These are phyloP conservation scores for Parnassius glacialis DNA, from an alignment of 2,888 invertebrate species.

Conservation along the genomic window DNA sequence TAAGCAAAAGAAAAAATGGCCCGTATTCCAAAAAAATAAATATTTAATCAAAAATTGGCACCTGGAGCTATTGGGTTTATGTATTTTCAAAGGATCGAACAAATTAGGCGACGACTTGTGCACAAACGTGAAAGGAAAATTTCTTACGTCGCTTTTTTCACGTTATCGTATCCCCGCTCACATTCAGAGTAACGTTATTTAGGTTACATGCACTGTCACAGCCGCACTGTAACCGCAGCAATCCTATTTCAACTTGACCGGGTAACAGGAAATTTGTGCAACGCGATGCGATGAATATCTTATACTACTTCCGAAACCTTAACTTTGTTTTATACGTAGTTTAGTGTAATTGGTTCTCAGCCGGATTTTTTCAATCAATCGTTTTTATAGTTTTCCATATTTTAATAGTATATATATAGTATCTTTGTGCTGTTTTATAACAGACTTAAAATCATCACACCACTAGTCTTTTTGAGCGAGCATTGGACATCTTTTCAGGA, in stretches of 20 bases:
- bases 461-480: too few relatives aligned
- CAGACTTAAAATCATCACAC: too few relatives aligned
- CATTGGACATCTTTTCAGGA: too few relatives aligned
- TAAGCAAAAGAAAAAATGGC: not conserved
- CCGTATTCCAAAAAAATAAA: conserved; percentile 10
- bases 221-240: conserved; percentile 22
- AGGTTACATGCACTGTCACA: conserved; percentile 20
- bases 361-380: too few relatives aligned
- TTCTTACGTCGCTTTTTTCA: conserved; percentile 16
- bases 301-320: too few relatives aligned
- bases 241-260: conserved; percentile 24
- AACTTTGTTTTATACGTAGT: too few relatives aligned
- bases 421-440: too few relatives aligned
- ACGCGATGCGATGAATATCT: conserved; percentile 8
- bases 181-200: conserved; percentile 20
- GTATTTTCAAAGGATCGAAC: conserved; percentile 27
- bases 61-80: conserved; percentile 35
- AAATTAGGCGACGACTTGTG: conserved; percentile 30
- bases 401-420: too few relatives aligned
- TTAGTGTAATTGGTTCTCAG: too few relatives aligned
- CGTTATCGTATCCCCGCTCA: conserved; percentile 24
- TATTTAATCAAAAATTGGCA: conserved; percentile 28
- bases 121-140: conserved; percentile 26
- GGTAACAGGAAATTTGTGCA: conserved; percentile 19
- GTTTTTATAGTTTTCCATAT: too few relatives aligned